Percentiles rank a stretch among this genome's conserved stretches.
These are phyloP conservation scores for Linurgus olivaceus DNA, from an alignment of 2,797 vertebrate species.

Conservation along the genomic window DNA sequence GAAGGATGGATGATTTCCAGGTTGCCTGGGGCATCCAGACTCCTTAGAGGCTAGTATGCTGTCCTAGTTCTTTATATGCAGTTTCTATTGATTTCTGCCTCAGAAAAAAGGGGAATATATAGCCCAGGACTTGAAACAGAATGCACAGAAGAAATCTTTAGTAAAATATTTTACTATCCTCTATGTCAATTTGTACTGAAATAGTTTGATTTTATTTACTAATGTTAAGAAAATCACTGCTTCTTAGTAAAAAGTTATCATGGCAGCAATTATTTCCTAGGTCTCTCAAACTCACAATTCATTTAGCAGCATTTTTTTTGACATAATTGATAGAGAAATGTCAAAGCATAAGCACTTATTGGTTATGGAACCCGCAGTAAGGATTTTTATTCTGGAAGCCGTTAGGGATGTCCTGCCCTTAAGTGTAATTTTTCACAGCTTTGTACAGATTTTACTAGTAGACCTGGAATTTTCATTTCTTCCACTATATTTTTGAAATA, in stretches of 20 bases:
- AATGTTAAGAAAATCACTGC: neutral
- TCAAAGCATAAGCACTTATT: neutral
- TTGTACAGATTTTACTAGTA: neutral
- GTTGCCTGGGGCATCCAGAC: constrained; percentile 4
- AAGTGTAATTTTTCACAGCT: neutral
- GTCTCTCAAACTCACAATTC: neutral
- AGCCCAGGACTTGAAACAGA: neutral
- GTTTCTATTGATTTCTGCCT: neutral
- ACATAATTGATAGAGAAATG: neutral
- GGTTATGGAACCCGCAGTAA: neutral
- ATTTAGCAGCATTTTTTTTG: neutral
- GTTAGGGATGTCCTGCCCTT: neutral
- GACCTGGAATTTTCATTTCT: neutral
- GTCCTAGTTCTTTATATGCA: constrained; percentile 23
- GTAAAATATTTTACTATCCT: neutral
- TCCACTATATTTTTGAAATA: neutral
- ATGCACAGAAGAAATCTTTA: neutral
- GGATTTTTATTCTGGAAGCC: neutral
- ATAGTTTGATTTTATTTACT: neutral
- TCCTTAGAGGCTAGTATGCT: neutral
- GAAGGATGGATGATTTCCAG: constrained; percentile 28
- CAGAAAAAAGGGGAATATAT: neutral
- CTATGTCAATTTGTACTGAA: neutral
- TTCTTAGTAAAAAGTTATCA: neutral
- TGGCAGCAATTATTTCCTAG: neutral